Evolutionary conservation across 2,888 invertebrate genomes (phyloP).

Genomic region (Acronicta leporina): DNA sequence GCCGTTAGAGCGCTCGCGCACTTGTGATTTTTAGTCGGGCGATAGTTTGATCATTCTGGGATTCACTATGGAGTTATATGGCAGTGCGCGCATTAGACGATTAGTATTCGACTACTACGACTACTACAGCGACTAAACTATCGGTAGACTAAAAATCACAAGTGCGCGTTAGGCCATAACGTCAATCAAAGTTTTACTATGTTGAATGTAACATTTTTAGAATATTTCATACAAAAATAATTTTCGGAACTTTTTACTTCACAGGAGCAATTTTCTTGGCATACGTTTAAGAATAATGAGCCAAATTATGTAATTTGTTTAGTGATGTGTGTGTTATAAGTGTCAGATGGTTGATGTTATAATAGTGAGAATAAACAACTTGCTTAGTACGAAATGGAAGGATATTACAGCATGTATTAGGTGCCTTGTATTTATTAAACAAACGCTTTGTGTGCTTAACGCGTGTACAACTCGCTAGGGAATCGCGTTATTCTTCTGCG

Average conservation of each 20-base stretch:
- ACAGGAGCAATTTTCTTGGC: conserved; percentile 71
- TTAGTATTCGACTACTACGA: too few relatives aligned
- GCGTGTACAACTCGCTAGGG: conserved; percentile 36
- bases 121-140: too few relatives aligned
- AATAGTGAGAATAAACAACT: conserved; percentile 69
- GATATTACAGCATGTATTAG: conserved; percentile 68
- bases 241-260: conserved; percentile 57
- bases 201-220: conserved; percentile 24
- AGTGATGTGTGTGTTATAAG: conserved; percentile 63
- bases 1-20: too few relatives aligned
- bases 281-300: conserved; percentile 76
- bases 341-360: conserved; percentile 69
- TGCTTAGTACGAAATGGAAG: conserved; percentile 69
- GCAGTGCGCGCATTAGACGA: too few relatives aligned
- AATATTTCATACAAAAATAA: conserved; percentile 42
- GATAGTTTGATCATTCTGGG: too few relatives aligned
- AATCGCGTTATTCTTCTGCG: not conserved
- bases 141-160: too few relatives aligned
- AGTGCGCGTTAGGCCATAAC: too few relatives aligned
- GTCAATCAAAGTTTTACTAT: conserved; percentile 35
- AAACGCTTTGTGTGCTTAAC: conserved; percentile 5
- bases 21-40: too few relatives aligned
- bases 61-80: too few relatives aligned
- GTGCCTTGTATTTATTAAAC: conserved; percentile 73
- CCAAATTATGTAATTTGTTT: conserved; percentile 79